phyloP scores from a whole-genome alignment of 2,113 vertebrate genomes.

The Dipodomys spectabilis region DNA sequence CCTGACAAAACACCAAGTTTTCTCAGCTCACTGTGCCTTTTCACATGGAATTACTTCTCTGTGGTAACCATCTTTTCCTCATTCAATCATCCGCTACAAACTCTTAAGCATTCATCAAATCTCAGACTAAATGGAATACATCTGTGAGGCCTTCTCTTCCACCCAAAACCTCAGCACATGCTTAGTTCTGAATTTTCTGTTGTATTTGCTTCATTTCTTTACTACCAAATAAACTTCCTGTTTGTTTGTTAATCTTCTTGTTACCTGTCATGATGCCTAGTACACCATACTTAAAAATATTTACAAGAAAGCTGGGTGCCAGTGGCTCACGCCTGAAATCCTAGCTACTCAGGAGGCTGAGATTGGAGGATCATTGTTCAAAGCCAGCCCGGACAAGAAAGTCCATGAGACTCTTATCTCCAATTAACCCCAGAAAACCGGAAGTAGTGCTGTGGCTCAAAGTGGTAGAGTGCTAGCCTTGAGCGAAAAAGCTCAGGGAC shows the following conservation, averaged over 20 bases:
- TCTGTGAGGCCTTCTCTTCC: background rate
- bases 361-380: no score
- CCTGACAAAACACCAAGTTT: background rate
- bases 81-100: background rate
- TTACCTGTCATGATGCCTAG: background rate
- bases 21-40: background rate
- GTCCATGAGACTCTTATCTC: no score
- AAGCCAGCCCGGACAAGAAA: no score
- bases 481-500: no score
- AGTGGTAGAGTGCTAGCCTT: no score
- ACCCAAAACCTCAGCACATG: background rate
- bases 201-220: background rate
- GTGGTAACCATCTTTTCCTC: background rate
- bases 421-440: no score
- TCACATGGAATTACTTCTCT: background rate
- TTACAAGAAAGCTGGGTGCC: no score
- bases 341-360: no score
- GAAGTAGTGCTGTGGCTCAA: no score
- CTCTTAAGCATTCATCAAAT: background rate
- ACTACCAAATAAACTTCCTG: background rate
- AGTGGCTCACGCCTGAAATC: no score
- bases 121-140: background rate
- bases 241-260: background rate
- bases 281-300: no score
- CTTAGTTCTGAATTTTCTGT: background rate